phyloP scores from a whole-genome alignment of 2,113 vertebrate species.

The Benthochromis sp. region DNA sequence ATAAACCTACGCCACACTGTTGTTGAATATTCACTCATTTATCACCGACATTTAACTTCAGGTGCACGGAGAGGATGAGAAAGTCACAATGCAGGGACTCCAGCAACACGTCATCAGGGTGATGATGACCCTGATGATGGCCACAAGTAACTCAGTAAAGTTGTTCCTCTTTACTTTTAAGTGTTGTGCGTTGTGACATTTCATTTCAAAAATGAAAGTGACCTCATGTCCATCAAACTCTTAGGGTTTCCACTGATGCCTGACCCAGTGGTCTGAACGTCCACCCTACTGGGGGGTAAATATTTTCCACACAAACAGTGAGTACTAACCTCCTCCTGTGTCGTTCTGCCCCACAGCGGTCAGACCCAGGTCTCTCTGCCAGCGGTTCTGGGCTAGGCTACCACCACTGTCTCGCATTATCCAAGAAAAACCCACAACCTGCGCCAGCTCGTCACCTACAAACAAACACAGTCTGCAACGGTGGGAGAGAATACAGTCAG shows the following conservation, averaged over 20 bases:
- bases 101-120: background rate
- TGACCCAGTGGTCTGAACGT: background rate
- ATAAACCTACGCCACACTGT: fast-evolving
- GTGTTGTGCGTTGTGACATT: fast-evolving
- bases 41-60: fast-evolving
- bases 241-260: background rate
- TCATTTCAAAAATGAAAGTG: background rate
- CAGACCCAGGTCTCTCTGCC: slow-evolving; percentile 75
- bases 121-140: background rate
- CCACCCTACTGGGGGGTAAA: fast-evolving
- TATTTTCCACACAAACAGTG: background rate
- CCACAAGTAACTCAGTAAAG: background rate
- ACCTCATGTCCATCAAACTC: background rate
- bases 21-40: background rate
- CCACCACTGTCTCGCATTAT: slow-evolving; percentile 77
- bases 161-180: background rate
- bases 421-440: slow-evolving; percentile 75
- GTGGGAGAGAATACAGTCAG: background rate
- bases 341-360: slow-evolving; percentile 69
- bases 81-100: fast-evolving
- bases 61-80: background rate
- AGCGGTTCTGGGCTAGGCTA: slow-evolving; percentile 76
- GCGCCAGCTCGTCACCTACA: slow-evolving; percentile 75
- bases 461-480: background rate
- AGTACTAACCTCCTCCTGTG: slow-evolving; percentile 50